Evolutionary conservation across 2,113 vertebrate genomes (phyloP).

Genomic region (Upupa epops): DNA sequence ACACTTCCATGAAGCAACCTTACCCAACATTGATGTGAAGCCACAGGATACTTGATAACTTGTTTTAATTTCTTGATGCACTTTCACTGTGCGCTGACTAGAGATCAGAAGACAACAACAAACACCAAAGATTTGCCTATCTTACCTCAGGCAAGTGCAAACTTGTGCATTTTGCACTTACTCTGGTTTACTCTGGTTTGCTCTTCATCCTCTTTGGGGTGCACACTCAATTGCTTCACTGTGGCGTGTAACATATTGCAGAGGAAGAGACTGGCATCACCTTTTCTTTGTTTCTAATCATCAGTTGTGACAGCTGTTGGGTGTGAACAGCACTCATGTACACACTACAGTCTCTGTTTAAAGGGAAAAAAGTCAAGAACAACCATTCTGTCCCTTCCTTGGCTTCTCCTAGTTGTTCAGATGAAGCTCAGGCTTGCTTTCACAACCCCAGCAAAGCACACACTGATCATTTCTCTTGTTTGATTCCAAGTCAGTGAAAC

Average conservation of each 20-base stretch:
- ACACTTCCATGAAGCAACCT: neutral
- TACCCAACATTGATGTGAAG: neutral
- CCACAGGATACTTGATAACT: neutral
- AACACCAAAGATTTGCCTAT: neutral
- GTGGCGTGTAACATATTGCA: neutral
- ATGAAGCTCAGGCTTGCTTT: neutral
- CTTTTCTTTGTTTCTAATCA: neutral
- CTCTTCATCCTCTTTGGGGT: neutral
- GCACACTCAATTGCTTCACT: neutral
- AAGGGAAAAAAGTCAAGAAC: neutral
- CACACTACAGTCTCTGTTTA: fast-evolving
- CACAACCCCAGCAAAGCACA: neutral
- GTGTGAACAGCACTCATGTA: fast-evolving
- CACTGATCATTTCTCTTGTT: neutral
- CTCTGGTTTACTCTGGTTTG: neutral
- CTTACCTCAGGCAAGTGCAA: neutral
- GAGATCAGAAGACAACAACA: neutral
- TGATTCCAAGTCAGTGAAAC: neutral
- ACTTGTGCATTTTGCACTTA: neutral
- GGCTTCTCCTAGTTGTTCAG: neutral
- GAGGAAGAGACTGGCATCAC: neutral
- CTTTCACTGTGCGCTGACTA: neutral
- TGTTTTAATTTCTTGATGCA: neutral
- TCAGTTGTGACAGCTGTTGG: neutral
- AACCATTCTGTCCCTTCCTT: neutral